Evolutionary conservation across 2,797 vertebrate genomes (phyloP).

Genomic region (Coregonus sp.): DNA sequence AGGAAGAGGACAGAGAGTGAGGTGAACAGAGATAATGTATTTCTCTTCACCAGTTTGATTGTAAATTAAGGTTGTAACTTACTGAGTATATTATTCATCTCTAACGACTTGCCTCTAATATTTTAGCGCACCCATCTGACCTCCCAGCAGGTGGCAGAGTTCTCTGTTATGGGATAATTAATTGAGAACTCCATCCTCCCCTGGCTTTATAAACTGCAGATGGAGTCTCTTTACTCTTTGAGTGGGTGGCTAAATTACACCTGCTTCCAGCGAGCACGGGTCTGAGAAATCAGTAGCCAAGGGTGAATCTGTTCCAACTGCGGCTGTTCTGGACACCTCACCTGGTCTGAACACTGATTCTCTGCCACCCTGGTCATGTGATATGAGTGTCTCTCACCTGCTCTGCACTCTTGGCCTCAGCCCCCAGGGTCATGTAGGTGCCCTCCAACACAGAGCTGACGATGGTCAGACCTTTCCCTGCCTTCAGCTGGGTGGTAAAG

Average conservation of each 20-base stretch:
- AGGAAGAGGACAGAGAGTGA: neutral
- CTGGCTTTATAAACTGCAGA: no score
- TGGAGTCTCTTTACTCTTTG: no score
- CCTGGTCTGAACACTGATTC: neutral
- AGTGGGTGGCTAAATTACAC: no score
- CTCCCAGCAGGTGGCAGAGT: neutral
- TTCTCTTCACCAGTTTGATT: no score
- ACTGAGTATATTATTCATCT: no score
- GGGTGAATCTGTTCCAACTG: no score
- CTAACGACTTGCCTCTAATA: neutral
- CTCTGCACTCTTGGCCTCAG: constrained; percentile 82
- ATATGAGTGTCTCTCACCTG: constrained; percentile 69
- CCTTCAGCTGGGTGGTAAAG: constrained; percentile 90
- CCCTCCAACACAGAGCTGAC: constrained; percentile 90
- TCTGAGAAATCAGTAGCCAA: no score
- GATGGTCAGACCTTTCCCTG: constrained; percentile 92
- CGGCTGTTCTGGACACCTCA: neutral
- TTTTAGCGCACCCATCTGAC: no score
- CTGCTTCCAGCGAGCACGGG: no score
- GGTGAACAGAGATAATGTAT: no score
- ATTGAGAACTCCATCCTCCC: neutral
- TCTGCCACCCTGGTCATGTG: neutral
- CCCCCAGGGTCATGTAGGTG: constrained; percentile 82
- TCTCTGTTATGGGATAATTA: neutral
- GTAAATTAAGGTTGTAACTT: neutral